Conservation (phyloP, 2,797 vertebrate genomes). For the Rhodeus uyekii region DNA sequence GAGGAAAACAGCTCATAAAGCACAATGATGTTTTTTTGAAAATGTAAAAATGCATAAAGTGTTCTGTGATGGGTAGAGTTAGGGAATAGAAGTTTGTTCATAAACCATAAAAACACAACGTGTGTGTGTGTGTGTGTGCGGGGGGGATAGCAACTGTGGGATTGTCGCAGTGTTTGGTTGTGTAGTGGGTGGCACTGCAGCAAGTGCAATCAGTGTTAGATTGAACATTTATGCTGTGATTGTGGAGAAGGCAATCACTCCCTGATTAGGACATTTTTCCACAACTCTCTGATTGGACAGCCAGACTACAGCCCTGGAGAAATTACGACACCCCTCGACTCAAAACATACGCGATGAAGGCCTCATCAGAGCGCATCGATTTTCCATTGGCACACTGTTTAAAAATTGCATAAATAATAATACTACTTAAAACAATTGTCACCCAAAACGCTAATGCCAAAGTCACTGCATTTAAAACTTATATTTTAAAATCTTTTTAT, state of each 20-base stretch:
- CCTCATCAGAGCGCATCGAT: constrained; percentile 62
- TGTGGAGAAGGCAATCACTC: constrained; percentile 98
- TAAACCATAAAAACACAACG: background rate
- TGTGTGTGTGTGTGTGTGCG: constrained; percentile 40
- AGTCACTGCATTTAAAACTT: background rate
- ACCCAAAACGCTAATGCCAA: background rate
- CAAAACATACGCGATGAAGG: constrained; percentile 78
- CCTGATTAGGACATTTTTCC: constrained; percentile 89
- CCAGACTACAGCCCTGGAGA: constrained; percentile 80
- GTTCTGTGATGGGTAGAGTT: no score
- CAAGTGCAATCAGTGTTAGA: constrained; percentile 97
- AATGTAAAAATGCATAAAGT: no score
- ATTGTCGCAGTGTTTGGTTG: constrained; percentile 59
- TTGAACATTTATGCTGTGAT: constrained; percentile 96
- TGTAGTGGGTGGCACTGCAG: constrained; percentile 60
- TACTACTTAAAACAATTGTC: background rate
- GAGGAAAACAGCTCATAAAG: background rate
- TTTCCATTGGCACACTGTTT: background rate
- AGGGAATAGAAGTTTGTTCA: background rate
- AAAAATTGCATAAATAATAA: background rate
- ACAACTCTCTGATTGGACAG: constrained; percentile 86
- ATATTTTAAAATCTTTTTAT: background rate
- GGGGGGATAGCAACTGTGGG: constrained; percentile 2
- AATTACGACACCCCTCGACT: constrained; percentile 89
- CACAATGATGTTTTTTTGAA: constrained; percentile 58